These are phyloP conservation scores for Linurgus olivaceus DNA, from an alignment of 2,797 vertebrate species.

Conservation along the genomic window DNA sequence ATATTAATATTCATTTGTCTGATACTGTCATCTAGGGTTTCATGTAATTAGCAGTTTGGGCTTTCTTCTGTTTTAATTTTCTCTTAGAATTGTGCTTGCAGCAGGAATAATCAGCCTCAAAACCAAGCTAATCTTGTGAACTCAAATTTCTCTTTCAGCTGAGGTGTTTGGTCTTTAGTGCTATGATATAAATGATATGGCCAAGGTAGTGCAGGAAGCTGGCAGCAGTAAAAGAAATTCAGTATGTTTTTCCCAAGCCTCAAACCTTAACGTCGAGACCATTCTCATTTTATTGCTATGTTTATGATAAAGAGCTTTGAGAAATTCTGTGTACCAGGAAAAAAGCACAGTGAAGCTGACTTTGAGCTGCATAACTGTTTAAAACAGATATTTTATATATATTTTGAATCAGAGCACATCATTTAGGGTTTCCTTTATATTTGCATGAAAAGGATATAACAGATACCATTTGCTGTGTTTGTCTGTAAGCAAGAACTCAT, in stretches of 20 bases:
- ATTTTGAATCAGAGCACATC: not conserved
- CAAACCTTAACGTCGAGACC: not conserved
- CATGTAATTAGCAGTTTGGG: not conserved
- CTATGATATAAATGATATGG: not conserved
- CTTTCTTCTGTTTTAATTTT: not conserved
- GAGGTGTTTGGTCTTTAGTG: not conserved
- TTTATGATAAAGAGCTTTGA: not conserved
- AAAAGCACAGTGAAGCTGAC: not conserved
- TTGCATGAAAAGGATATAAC: not conserved
- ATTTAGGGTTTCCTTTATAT: not conserved
- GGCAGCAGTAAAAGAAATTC: not conserved
- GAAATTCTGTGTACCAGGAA: not conserved
- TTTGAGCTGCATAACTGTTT: not conserved
- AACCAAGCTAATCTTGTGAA: not conserved
- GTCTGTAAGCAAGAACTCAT: not conserved
- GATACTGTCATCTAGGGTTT: not conserved
- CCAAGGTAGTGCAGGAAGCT: not conserved
- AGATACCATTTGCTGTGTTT: not conserved
- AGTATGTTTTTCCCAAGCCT: not conserved
- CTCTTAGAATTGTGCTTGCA: not conserved
- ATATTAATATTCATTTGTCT: not conserved
- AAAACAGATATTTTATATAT: not conserved
- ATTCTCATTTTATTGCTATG: not conserved
- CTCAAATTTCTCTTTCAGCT: not conserved
- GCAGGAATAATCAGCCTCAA: not conserved